Evolutionary conservation across 92 coral and sea anemone species (phyloP), one percentile per base, ranked within the genome.

Genomic region (Zoanthus sociatus): DNA sequence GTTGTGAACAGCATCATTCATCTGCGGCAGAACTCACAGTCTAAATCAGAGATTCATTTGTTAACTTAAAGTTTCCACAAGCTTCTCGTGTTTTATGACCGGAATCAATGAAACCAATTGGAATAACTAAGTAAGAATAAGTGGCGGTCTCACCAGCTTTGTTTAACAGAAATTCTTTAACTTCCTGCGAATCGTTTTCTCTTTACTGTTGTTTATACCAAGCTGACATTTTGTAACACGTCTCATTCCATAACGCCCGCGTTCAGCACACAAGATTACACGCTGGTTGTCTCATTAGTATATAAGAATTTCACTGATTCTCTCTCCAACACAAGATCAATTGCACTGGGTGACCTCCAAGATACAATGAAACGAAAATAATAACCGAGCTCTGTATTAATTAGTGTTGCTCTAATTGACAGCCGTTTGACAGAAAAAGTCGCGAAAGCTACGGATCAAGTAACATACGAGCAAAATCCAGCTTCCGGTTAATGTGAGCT

Each of bases 301-400:
- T 46, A 46, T 31, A 32, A 20, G 70, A 15, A 71, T 66, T 46
- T 81, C 73, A 33, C 44, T 81, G 32, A 66, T 66, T 21, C 46
- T 81, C 67, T 81, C 63, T 45, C 74, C 61, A 64, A 63, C 85
- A 81, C 16, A 67, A 64, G 85, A 64, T 81, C 75, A 81, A 20
- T 81, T 30, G 75, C 73, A 45, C 18, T 64, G 74, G 53, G 45
- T 81, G 85, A 81, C 85, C 85, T 81, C 73, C 63, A 7, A 44
- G 61, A 50, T 66, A 81, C 73, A 81, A 81, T 81, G 85, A 81
- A 81, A 81, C 66, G 85, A 81, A 81, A 81, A 81, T 81, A 81
- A 81, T 81, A 46, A 81, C 61, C 6, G 85, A 78, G 74, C 73
- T 81, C 66, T 81, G 85, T 81, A 64, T 81, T 66, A 81, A 81